phyloP scores from a whole-genome alignment of 1,140 invertebrate genomes.

The Aricia agestis region DNA sequence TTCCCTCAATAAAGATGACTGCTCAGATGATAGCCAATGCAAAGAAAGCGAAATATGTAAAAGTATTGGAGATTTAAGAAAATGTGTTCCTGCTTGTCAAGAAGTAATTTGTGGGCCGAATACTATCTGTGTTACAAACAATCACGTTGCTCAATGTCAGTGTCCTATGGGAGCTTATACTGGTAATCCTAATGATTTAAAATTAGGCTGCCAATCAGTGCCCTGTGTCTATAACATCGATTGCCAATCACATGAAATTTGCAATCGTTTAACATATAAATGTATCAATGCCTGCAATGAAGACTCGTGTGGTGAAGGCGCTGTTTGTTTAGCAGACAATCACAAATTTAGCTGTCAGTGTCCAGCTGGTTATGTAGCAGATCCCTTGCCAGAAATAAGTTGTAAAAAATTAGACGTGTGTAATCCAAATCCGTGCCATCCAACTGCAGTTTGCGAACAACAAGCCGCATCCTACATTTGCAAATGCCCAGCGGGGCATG shows the following conservation, averaged over 20 bases:
- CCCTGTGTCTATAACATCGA: conserved; percentile 91
- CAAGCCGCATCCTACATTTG: conserved; percentile 81
- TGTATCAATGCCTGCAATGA: conserved; percentile 88
- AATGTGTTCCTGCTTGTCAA: conserved; percentile 86
- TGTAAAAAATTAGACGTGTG: conserved; percentile 83
- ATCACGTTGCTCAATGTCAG: conserved; percentile 91
- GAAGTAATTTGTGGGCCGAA: conserved; percentile 87
- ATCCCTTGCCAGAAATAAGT: conserved; percentile 88
- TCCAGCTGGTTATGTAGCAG: conserved; percentile 86
- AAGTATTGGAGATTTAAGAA: conserved; percentile 63
- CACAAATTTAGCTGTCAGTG: conserved; percentile 89
- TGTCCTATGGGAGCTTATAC: conserved; percentile 90
- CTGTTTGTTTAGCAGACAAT: conserved; percentile 91
- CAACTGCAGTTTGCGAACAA: conserved; percentile 85
- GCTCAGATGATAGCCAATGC: conserved; percentile 87
- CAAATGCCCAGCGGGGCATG: conserved; percentile 84
- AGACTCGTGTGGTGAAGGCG: conserved; percentile 89
- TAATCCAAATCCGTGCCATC: conserved; percentile 87
- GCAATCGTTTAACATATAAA: conserved; percentile 88
- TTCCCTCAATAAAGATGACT: conserved; percentile 82
- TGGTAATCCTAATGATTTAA: conserved; percentile 87
- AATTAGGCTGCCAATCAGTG: conserved; percentile 85
- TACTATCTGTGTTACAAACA: conserved; percentile 90
- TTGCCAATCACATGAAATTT: conserved; percentile 85
- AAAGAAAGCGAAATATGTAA: conserved; percentile 86